phyloP scores from a whole-genome alignment of 2,113 vertebrate species.

The Syngnathus floridae region DNA sequence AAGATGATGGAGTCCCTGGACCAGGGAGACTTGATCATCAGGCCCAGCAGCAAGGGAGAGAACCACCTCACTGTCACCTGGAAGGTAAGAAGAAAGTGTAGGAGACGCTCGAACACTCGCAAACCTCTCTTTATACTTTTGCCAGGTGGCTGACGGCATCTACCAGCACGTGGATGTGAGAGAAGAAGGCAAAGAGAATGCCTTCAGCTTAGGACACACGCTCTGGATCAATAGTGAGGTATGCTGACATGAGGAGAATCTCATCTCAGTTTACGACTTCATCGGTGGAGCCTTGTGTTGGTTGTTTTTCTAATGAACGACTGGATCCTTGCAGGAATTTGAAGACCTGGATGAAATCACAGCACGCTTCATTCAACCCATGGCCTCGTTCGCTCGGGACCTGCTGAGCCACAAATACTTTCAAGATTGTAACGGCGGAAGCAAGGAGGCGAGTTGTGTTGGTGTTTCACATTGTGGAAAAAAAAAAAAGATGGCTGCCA shows the following conservation, averaged over 20 bases:
- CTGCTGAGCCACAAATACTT: constrained; percentile 94
- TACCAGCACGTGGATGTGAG: constrained; percentile 95
- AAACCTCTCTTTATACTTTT: neutral
- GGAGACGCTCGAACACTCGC: neutral
- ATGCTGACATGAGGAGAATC: too few species aligned
- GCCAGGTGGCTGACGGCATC: constrained; percentile 84
- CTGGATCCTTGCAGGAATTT: constrained; percentile 78
- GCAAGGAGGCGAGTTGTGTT: constrained; percentile 76
- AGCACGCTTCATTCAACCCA: constrained; percentile 94
- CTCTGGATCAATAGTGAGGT: constrained; percentile 96
- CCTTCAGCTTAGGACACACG: constrained; percentile 94
- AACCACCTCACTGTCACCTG: constrained; percentile 97
- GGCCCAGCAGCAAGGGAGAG: constrained; percentile 96
- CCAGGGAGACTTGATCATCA: constrained; percentile 94
- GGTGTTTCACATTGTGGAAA: too few species aligned
- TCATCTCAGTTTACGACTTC: too few species aligned
- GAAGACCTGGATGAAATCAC: constrained; percentile 98
- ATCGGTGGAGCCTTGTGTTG: too few species aligned
- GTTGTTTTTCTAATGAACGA: neutral
- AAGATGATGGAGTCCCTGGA: constrained; percentile 99
- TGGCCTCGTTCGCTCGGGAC: constrained; percentile 95
- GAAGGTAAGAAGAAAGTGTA: constrained; percentile 68
- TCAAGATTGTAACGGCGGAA: constrained; percentile 85
- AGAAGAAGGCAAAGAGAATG: constrained; percentile 97
- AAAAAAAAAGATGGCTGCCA: neutral